These are phyloP conservation scores for Neodiprion virginianus DNA, from an alignment of 1,140 invertebrate species.

Conservation along the genomic window DNA sequence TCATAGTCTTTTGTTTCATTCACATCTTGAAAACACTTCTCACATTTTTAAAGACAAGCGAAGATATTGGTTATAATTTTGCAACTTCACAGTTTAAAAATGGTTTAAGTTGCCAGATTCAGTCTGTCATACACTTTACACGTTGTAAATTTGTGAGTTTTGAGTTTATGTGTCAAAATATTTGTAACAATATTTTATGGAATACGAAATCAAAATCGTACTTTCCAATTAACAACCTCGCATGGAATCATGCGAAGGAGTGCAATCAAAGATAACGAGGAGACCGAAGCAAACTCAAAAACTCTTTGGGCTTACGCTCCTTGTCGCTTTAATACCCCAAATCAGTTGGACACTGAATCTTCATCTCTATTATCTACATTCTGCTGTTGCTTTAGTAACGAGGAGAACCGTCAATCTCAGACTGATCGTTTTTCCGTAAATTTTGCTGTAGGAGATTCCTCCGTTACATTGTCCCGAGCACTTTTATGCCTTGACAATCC, in stretches of 20 bases:
- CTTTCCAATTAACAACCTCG: neutral
- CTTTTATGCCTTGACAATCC: slow-evolving; percentile 4
- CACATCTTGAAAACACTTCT: no score
- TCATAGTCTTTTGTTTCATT: slow-evolving; percentile 10
- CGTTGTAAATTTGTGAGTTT: no score
- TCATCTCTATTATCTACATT: neutral
- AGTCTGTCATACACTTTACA: no score
- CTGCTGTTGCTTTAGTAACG: neutral
- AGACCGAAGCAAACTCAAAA: neutral
- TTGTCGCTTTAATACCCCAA: neutral
- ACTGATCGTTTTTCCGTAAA: neutral
- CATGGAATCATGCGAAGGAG: neutral
- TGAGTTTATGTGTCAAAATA: no score
- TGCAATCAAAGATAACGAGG: neutral
- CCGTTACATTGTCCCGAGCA: neutral
- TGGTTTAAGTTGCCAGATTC: no score
- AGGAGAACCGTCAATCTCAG: neutral
- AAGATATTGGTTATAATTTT: no score
- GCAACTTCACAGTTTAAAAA: no score
- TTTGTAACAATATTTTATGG: no score
- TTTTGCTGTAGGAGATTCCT: neutral
- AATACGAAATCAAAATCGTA: no score
- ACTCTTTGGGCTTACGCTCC: neutral
- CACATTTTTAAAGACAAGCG: no score
- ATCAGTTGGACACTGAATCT: neutral